phyloP scores from a whole-genome alignment of 2,797 vertebrate genomes.

The Hippopotamyrus pictus region DNA sequence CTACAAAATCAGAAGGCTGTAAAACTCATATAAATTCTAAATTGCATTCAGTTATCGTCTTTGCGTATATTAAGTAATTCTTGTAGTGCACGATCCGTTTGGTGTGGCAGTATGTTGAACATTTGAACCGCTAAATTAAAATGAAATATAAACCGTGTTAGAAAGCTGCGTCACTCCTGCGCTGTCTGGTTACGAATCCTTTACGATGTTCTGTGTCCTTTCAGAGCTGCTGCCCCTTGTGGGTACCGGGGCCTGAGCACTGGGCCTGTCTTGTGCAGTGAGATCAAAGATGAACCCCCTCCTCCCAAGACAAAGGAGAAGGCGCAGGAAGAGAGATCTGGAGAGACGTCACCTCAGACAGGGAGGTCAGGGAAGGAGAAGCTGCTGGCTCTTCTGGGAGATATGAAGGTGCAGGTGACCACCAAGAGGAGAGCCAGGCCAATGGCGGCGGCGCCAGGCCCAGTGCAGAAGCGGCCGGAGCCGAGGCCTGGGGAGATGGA shows the following conservation, averaged over 20 bases:
- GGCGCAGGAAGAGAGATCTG: constrained; percentile 10
- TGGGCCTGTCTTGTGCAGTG: constrained; percentile 35
- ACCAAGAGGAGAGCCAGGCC: constrained; percentile 52
- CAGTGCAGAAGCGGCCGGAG: constrained; percentile 27
- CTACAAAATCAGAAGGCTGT: neutral
- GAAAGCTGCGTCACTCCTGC: neutral
- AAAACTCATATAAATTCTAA: neutral
- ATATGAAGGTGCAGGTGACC: constrained; percentile 81
- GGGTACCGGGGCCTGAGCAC: constrained; percentile 43
- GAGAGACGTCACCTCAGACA: neutral
- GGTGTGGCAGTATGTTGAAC: neutral
- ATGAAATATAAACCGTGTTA: neutral
- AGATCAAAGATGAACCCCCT: constrained; percentile 37
- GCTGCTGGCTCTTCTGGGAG: constrained; percentile 68
- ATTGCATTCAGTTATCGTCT: neutral
- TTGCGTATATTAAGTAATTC: neutral
- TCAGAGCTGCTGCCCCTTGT: constrained; percentile 37
- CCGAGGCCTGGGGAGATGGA: constrained; percentile 30
- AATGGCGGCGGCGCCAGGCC: constrained; percentile 34
- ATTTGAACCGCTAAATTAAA: neutral
- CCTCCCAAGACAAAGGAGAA: constrained; percentile 23
- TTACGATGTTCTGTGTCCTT: neutral
- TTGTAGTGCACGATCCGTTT: neutral
- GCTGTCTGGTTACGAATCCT: neutral
- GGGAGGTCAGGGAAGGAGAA: constrained; percentile 55